phyloP scores from a whole-genome alignment of 2,113 vertebrate species.

The Brevimyrus niger region DNA sequence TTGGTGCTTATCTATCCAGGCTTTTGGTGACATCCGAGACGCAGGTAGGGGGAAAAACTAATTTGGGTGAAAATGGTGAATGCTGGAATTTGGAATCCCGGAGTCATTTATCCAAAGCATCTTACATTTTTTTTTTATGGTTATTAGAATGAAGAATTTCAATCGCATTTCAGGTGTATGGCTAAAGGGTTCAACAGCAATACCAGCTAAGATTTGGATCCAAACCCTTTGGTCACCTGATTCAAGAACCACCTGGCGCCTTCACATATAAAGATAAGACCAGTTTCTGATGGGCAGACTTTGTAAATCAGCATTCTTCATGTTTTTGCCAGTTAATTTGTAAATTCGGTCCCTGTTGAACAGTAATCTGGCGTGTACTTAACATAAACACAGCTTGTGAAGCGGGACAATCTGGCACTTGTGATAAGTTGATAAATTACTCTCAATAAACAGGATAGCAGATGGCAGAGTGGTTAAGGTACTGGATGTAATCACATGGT shows the following conservation, averaged over 20 bases:
- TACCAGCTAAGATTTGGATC: not conserved
- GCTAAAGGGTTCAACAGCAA: not conserved
- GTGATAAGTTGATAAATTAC: not conserved
- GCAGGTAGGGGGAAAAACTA: slow-evolving; percentile 53
- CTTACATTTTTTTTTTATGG: not conserved
- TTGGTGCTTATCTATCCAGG: slow-evolving; percentile 48
- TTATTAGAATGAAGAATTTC: not conserved
- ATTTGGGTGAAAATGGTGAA: slow-evolving; percentile 51
- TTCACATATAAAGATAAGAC: slow-evolving; percentile 10
- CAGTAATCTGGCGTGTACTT: not conserved
- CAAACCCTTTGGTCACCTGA: not conserved
- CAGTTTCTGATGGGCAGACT: slow-evolving; percentile 1
- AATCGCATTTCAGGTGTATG: not conserved
- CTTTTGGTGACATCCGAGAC: slow-evolving; percentile 55
- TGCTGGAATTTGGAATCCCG: not conserved
- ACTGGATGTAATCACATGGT: not conserved
- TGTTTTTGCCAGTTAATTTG: slow-evolving; percentile 6
- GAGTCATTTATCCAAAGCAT: not conserved
- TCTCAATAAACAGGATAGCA: not conserved
- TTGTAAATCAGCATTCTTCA: not conserved
- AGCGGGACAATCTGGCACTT: slow-evolving; percentile 10
- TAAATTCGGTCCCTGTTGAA: not conserved
- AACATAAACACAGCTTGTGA: slow-evolving; percentile 3
- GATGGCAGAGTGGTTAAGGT: slow-evolving; percentile 6
- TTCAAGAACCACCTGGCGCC: not conserved